Evolutionary conservation across 2,797 vertebrate species (phyloP).

Genomic region (Acanthurus tractus): DNA sequence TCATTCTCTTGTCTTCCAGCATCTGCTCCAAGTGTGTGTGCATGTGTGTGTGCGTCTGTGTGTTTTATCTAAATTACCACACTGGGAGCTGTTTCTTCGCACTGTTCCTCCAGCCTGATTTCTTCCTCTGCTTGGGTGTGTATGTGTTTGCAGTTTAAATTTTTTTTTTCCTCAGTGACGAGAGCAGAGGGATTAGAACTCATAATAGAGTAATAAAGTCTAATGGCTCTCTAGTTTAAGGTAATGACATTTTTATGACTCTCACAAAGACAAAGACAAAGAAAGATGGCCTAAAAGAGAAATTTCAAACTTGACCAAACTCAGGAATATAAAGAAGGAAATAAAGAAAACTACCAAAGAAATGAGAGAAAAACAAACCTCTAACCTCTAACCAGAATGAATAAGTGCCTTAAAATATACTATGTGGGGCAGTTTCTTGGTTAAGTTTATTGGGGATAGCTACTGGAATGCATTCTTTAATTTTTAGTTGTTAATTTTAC

Average conservation of each 20-base stretch:
- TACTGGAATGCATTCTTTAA: no score
- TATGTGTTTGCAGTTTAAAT: constrained; percentile 50
- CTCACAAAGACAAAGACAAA: constrained; percentile 42
- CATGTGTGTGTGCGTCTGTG: background rate
- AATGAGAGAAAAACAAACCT: background rate
- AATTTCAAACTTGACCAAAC: constrained; percentile 13
- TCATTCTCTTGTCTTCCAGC: background rate
- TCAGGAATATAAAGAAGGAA: background rate
- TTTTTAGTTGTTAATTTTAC: no score
- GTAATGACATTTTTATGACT: constrained; percentile 59
- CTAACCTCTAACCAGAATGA: no score
- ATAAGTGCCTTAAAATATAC: no score
- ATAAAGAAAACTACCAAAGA: background rate
- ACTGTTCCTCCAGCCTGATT: constrained; percentile 18
- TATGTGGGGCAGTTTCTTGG: no score
- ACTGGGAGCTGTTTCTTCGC: constrained; percentile 38
- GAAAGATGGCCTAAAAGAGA: constrained; percentile 25
- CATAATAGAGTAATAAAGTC: constrained; percentile 71
- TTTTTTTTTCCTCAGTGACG: constrained; percentile 38
- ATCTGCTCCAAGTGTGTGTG: background rate
- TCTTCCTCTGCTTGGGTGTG: constrained; percentile 11
- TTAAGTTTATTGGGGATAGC: no score
- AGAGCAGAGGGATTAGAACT: constrained; percentile 53
- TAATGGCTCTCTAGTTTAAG: constrained; percentile 61
- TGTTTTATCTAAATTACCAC: constrained; percentile 31